Percentiles rank a stretch among this genome's conserved stretches.
phyloP scores from a whole-genome alignment of 2,113 vertebrate genomes.

The Lynx canadensis region DNA sequence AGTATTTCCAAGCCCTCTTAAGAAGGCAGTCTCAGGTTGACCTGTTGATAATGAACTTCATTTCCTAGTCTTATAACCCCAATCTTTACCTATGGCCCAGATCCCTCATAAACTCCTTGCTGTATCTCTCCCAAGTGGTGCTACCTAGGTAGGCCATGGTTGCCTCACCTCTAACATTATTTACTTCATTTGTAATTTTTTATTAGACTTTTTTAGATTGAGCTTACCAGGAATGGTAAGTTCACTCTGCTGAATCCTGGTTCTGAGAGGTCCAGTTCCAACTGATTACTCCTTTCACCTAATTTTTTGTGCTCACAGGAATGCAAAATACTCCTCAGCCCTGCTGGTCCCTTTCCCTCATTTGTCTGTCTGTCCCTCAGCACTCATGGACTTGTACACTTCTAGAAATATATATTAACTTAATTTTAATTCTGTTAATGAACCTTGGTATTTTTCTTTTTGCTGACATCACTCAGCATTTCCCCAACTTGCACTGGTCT shows the following conservation, averaged over 20 bases:
- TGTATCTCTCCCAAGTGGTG: background rate
- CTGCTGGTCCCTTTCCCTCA: background rate
- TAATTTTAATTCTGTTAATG: constrained; percentile 29
- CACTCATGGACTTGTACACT: background rate
- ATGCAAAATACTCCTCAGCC: background rate
- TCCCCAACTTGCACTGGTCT: background rate
- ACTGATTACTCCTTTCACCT: background rate
- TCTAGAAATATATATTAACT: background rate
- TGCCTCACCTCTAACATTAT: background rate
- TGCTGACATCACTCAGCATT: background rate
- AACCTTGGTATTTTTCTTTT: background rate
- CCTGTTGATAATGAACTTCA: background rate
- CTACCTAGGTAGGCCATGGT: background rate
- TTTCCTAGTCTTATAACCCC: background rate
- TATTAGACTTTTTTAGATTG: constrained; percentile 24
- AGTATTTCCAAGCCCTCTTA: background rate
- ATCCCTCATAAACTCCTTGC: background rate
- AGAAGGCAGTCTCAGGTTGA: background rate
- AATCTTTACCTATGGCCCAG: background rate
- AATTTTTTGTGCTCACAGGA: background rate
- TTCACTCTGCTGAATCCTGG: background rate
- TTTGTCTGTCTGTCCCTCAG: background rate
- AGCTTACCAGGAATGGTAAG: background rate
- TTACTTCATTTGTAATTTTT: constrained; percentile 28
- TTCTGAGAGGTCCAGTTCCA: background rate